Base-by-base conservation (phyloP, 2,888 invertebrate genomes). In the Caenorhabditis afra region DNA sequence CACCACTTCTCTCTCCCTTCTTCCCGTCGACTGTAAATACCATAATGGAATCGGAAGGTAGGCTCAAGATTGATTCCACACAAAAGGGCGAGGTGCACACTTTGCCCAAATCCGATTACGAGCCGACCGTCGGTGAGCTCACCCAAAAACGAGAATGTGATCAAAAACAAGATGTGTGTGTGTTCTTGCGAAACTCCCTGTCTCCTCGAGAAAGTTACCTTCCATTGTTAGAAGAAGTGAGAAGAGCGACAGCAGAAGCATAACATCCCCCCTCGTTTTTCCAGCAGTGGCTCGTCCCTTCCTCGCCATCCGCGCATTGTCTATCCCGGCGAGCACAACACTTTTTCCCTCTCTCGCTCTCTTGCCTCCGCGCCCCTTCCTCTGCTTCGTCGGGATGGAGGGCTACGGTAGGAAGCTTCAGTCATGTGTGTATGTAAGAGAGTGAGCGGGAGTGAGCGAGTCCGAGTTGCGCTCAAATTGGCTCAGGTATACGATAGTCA, bases 401-500 rank as follows among this genome's bases (percentile, higher is more conserved):
- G 62, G 16, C 57, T 74, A 74, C 79, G 73, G 79, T 79, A 74
- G 74, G 79, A 79, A 79, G 79, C 79, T 73, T 74, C 68, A 65
- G 52, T 45, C 79, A 79, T 67, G 66, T 73, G 78, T 66, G 67
- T 20, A 49, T 29, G 29, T 14, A 45, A 53, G 59, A 35, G 68
- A 23, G 44, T 39, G 59, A 41, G 59, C 35, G 59, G 37, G 64
- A 58, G 52, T 65, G 41, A 41, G 35, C 45, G 65, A 52, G 70
- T 53, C n/a, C 45, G 57, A 50, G 65, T 50, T 53, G 65, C 57
- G 58, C 64, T 65, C 52, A 79, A 79, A 74, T 79, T 74, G 74
- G 79, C 74, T 74, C 79, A 79, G 74, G 79, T 79, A 55, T 79
- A 79, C 79, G 79, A 79, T 79, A 79, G 73, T 71, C 64, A 65